These are phyloP conservation scores for Sternarchorhynchus goeldii DNA, from an alignment of 2,797 vertebrate genomes.

Conservation along the genomic window DNA sequence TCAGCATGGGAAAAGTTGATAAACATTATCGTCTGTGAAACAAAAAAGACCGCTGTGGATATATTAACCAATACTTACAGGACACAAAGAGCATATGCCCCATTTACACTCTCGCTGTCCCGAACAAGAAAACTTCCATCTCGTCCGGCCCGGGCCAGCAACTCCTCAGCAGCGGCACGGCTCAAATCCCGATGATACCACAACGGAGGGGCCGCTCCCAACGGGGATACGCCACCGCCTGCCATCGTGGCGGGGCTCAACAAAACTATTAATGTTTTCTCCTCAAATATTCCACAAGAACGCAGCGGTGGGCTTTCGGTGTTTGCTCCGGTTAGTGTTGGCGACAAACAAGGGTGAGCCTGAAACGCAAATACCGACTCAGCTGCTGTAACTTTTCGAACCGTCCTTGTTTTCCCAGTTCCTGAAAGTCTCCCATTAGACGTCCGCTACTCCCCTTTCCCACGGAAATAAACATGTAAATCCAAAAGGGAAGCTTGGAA, in stretches of 20 bases:
- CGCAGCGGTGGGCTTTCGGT: slow-evolving; percentile 15
- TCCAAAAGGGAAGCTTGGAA: slow-evolving; percentile 46
- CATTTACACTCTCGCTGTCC: slow-evolving; percentile 93
- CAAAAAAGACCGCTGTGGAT: background rate
- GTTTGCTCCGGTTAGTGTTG: background rate
- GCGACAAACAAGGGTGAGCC: slow-evolving; percentile 3
- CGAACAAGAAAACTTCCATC: slow-evolving; percentile 96
- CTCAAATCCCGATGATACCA: slow-evolving; percentile 97
- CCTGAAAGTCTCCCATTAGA: slow-evolving; percentile 67
- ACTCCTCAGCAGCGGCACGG: slow-evolving; percentile 92
- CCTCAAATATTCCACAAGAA: slow-evolving; percentile 54
- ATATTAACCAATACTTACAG: slow-evolving; percentile 78
- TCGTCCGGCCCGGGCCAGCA: slow-evolving; percentile 87
- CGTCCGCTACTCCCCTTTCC: slow-evolving; percentile 58
- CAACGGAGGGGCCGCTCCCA: slow-evolving; percentile 76
- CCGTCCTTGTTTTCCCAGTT: slow-evolving; percentile 59
- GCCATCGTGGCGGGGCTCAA: slow-evolving; percentile 73
- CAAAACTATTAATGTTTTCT: slow-evolving; percentile 56
- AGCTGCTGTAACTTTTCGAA: slow-evolving; percentile 9
- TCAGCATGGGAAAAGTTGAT: too few relatives aligned
- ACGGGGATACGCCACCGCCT: slow-evolving; percentile 66
- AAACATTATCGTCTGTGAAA: too few relatives aligned
- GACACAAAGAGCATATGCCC: slow-evolving; percentile 90
- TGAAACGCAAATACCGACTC: background rate
- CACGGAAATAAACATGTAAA: slow-evolving; percentile 77